Conservation (phyloP, 2,797 vertebrate genomes). For the Enteromius radiatus region DNA sequence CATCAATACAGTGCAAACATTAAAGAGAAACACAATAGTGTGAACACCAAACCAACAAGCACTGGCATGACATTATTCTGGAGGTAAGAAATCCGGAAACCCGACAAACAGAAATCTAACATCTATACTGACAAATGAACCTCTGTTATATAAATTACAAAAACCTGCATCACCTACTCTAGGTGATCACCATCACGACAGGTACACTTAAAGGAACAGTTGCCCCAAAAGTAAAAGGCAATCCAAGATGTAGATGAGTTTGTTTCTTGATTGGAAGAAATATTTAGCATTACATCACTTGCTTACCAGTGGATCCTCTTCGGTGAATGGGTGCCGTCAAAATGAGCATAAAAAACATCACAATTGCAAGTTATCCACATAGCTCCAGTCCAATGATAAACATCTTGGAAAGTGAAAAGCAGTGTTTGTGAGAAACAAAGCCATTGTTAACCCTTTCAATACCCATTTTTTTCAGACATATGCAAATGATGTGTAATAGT, state of each 20-base stretch:
- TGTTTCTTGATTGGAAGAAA: background rate
- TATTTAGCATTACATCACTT: background rate
- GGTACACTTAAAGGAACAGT: background rate
- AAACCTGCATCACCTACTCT: background rate
- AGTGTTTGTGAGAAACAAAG: background rate
- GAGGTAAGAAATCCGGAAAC: slow-evolving; percentile 74
- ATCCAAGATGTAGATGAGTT: background rate
- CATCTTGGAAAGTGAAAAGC: background rate
- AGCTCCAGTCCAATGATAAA: background rate
- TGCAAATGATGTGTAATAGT: no score
- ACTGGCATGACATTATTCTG: slow-evolving; percentile 80
- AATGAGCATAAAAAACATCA: background rate
- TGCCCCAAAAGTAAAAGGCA: background rate
- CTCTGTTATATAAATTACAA: slow-evolving; percentile 20
- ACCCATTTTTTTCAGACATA: no score
- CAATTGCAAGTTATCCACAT: background rate
- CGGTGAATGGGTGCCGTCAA: background rate
- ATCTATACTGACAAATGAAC: slow-evolving; percentile 5
- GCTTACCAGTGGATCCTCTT: background rate
- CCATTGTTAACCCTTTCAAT: no score
- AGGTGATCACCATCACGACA: background rate
- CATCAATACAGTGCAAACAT: slow-evolving; percentile 58
- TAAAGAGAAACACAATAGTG: slow-evolving; percentile 72
- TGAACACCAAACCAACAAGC: slow-evolving; percentile 67
- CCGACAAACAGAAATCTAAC: slow-evolving; percentile 66